These are phyloP conservation scores for Heliconius hortense DNA, from an alignment of 2,888 invertebrate genomes.

Conservation along the genomic window DNA sequence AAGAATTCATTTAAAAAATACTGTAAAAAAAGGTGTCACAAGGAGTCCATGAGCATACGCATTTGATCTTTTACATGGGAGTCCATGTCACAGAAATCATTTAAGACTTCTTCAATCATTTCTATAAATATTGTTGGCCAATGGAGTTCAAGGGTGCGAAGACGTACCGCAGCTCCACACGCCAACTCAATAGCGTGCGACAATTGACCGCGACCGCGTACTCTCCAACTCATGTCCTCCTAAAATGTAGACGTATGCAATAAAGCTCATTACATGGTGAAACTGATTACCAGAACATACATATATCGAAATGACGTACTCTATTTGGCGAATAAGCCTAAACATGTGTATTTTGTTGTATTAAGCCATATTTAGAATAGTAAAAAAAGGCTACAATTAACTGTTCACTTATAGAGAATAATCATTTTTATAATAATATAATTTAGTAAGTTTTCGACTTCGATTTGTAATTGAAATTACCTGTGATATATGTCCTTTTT, in stretches of 20 bases:
- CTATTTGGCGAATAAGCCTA: no score
- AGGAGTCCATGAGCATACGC: slow-evolving; percentile 72
- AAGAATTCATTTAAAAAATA: slow-evolving; percentile 1
- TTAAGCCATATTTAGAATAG: no score
- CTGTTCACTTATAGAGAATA: no score
- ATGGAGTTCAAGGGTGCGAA: slow-evolving; percentile 87
- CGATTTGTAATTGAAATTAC: slow-evolving; percentile 47
- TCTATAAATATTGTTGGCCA: slow-evolving; percentile 90
- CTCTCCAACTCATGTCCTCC: slow-evolving; percentile 88
- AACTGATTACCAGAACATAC: not conserved
- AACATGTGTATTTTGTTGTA: no score
- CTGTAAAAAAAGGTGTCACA: slow-evolving; percentile 28
- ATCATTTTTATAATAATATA: no score
- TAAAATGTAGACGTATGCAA: slow-evolving; percentile 53
- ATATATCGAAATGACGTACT: no score
- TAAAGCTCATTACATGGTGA: not conserved
- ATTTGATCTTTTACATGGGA: slow-evolving; percentile 88
- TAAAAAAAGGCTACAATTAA: no score
- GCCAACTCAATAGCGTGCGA: slow-evolving; percentile 87
- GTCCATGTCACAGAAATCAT: slow-evolving; percentile 91
- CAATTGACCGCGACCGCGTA: slow-evolving; percentile 87
- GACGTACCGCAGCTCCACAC: slow-evolving; percentile 88
- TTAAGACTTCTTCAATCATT: slow-evolving; percentile 88
- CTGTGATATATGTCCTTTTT: slow-evolving; percentile 82
- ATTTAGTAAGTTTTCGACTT: no score